Conservation (phyloP, 2,113 vertebrate species). For the Corapipo altera region DNA sequence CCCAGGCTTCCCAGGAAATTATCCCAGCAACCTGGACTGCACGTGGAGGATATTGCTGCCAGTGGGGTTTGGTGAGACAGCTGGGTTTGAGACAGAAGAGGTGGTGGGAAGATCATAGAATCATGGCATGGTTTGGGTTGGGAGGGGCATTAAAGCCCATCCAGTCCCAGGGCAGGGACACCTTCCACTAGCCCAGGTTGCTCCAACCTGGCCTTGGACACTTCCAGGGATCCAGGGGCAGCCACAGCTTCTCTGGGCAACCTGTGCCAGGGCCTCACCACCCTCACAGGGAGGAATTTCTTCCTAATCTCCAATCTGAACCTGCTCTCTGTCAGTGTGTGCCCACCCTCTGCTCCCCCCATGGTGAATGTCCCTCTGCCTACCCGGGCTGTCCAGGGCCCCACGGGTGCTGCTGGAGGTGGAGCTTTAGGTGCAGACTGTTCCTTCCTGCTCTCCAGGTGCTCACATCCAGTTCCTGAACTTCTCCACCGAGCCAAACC, state of each 20-base stretch:
- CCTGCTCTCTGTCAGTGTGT: not conserved
- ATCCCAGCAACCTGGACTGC: constrained; percentile 97
- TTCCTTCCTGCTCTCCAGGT: constrained; percentile 69
- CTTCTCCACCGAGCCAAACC: constrained; percentile 97
- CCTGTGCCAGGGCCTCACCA: not conserved
- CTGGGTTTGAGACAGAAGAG: not conserved
- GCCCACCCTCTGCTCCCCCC: not conserved
- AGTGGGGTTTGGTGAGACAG: constrained; percentile 89
- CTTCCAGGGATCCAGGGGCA: not conserved
- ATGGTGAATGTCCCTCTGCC: not conserved
- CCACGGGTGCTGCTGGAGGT: fast-evolving
- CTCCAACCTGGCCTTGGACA: not conserved
- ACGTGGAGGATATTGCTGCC: constrained; percentile 94
- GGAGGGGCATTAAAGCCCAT: not conserved
- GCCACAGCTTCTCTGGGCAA: not conserved
- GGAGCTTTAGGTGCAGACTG: not conserved
- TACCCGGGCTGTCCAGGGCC: not conserved
- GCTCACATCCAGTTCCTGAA: constrained; percentile 96
- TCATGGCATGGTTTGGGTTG: not conserved
- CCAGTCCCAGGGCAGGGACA: not conserved
- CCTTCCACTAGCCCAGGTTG: fast-evolving
- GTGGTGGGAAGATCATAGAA: not conserved
- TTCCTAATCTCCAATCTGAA: not conserved
- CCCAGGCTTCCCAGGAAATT: constrained; percentile 97
- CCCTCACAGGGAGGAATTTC: fast-evolving